Percentiles rank a stretch among this genome's conserved stretches.
phyloP scores from a whole-genome alignment of 1,140 invertebrate genomes.

The Mizuhopecten yessoensis region DNA sequence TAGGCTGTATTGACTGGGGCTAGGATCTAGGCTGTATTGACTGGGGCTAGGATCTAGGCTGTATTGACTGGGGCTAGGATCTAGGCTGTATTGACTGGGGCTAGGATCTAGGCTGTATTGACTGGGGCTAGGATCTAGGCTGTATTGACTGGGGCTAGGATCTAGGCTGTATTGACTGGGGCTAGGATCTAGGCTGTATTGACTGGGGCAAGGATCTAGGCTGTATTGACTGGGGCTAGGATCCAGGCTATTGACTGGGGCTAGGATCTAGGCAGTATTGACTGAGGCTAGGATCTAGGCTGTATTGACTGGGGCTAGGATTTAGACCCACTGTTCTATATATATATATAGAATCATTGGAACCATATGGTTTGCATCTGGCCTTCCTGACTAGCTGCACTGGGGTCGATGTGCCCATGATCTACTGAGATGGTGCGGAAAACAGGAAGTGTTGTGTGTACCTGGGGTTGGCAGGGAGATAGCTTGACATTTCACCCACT shows the following conservation, averaged over 20 bases:
- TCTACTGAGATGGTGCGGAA: no score
- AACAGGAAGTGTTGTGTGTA: not conserved
- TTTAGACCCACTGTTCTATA: not conserved
- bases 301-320: not conserved
- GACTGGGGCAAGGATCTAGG: not conserved
- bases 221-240: not conserved
- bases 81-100: not conserved
- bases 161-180: not conserved
- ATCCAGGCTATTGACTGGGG: not conserved
- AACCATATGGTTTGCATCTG: conserved; percentile 37
- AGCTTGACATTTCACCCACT: not conserved
- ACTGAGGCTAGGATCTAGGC: no score
- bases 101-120: not conserved
- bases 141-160: not conserved
- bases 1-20: not conserved
- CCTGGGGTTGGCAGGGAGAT: not conserved
- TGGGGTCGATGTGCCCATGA: not conserved
- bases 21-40: not conserved
- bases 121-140: not conserved
- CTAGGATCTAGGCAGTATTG: not conserved
- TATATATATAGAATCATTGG: not conserved
- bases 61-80: not conserved
- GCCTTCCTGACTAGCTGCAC: not conserved
- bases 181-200: not conserved
- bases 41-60: not conserved